phyloP scores from a whole-genome alignment of 2,113 vertebrate genomes.

The Oriolus oriolus region DNA sequence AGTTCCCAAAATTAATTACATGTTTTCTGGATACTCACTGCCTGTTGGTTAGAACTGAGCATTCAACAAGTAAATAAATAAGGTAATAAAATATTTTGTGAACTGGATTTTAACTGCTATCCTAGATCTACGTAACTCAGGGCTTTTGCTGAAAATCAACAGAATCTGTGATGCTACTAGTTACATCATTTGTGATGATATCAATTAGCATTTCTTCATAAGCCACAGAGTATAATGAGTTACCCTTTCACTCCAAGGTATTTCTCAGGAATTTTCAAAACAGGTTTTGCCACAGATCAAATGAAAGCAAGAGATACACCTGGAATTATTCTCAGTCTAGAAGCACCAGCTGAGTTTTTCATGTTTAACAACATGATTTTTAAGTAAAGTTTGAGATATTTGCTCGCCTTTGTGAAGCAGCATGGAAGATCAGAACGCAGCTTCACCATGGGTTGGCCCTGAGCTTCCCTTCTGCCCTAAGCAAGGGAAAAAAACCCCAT shows the following conservation, averaged over 20 bases:
- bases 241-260: neutral
- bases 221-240: neutral
- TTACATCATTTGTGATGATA: neutral
- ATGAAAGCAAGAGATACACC: neutral
- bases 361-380: neutral
- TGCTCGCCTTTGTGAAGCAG: neutral
- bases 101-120: neutral
- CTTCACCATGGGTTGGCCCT: neutral
- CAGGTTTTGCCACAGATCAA: neutral
- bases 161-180: too few species aligned
- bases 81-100: neutral
- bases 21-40: neutral
- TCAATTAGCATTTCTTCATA: neutral
- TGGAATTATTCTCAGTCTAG: neutral
- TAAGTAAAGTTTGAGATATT: neutral
- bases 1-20: neutral
- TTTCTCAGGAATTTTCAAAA: neutral
- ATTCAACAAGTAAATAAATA: neutral
- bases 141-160: neutral
- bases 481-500: accelerated
- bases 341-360: neutral
- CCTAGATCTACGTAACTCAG: neutral
- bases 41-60: neutral
- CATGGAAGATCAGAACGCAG: neutral
- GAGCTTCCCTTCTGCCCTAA: neutral